Conservation (phyloP, 2,888 invertebrate species). For the Rhagonycha lutea region DNA sequence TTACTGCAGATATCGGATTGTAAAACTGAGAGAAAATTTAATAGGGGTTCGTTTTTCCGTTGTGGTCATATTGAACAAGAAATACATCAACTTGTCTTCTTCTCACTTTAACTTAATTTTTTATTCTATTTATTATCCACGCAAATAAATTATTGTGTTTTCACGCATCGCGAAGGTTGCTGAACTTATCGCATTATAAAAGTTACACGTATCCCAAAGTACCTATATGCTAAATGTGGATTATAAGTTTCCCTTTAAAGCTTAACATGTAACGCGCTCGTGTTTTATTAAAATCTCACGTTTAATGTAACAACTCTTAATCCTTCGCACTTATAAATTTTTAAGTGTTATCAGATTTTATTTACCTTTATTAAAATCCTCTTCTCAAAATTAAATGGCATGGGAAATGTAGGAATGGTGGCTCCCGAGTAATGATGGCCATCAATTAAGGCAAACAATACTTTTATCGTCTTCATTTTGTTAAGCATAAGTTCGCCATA, state of each 20-base stretch:
- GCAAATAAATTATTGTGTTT: not conserved
- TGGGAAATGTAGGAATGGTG: not conserved
- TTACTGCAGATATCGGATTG: conserved; percentile 40
- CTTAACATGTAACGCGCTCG: not conserved
- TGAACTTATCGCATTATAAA: not conserved
- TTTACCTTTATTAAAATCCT: not conserved
- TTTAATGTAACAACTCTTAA: not conserved
- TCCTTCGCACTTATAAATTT: not conserved
- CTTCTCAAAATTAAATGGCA: not conserved
- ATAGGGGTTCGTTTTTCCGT: conserved; percentile 14
- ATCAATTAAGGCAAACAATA: not conserved
- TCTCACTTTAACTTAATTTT: not conserved
- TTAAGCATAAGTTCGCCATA: no score
- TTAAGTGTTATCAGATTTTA: not conserved
- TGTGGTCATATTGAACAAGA: conserved; percentile 25
- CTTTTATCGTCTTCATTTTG: no score
- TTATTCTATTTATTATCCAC: not conserved
- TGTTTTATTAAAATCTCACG: not conserved
- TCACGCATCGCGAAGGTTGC: not conserved
- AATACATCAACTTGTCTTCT: conserved; percentile 19
- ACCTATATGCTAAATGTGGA: not conserved
- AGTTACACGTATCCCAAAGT: not conserved
- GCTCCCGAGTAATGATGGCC: not conserved
- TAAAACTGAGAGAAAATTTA: conserved; percentile 28
- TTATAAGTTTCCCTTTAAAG: not conserved